Evolutionary conservation across 1,140 invertebrate species (phyloP).

Genomic region (Drosophila trapezifrons): DNA sequence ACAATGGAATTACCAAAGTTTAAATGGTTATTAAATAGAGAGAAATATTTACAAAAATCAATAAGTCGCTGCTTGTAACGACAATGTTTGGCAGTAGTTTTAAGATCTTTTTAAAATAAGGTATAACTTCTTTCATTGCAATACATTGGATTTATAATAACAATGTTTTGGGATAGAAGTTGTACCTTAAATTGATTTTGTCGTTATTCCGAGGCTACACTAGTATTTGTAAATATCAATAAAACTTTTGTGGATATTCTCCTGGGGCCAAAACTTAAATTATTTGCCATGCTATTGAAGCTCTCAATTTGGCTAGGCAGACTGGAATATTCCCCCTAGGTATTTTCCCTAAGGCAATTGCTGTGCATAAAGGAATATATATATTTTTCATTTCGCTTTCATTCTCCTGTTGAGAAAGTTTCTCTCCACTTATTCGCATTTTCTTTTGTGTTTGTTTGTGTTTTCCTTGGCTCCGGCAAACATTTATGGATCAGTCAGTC

Average conservation of each 20-base stretch:
- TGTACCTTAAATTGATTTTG: too few species aligned
- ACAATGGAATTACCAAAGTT: too few species aligned
- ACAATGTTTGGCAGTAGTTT: not conserved
- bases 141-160: too few species aligned
- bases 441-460: conserved; percentile 21
- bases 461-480: conserved; percentile 32
- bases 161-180: not conserved
- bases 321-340: not conserved
- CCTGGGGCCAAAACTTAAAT: not conserved
- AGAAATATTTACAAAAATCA: conserved; percentile 1
- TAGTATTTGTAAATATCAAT: not conserved
- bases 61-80: not conserved
- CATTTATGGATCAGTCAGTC: conserved; percentile 55
- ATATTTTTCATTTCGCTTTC: conserved; percentile 42
- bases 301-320: not conserved
- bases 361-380: conserved; percentile 19
- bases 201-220: not conserved
- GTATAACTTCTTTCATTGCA: not conserved
- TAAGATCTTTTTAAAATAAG: not conserved
- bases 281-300: not conserved
- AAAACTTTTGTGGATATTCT: not conserved
- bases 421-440: conserved; percentile 23
- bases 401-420: conserved; percentile 14
- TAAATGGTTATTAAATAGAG: too few species aligned
- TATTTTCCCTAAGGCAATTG: conserved; percentile 13